A percentile compares a stretch with the other conserved stretches of the same genome.
phyloP scores from a whole-genome alignment of 2,888 invertebrate genomes.

The Brenthis hecate region DNA sequence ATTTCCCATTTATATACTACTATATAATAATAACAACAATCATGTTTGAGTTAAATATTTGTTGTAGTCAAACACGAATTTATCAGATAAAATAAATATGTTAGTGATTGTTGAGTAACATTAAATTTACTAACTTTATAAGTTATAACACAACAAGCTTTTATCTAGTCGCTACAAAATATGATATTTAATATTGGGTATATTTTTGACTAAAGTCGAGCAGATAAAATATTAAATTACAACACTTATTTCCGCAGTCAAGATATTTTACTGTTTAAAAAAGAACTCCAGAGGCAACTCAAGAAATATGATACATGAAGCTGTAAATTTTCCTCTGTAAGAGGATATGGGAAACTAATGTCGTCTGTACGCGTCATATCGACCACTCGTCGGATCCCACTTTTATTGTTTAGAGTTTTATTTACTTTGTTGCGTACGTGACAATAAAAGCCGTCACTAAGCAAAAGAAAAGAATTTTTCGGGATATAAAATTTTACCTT shows the following conservation, averaged over 20 bases:
- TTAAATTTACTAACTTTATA: no score
- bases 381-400: constrained; percentile 18
- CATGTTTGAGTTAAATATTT: no score
- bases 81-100: no score
- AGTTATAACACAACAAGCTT: background rate
- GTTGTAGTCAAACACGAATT: no score
- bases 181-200: background rate
- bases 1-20: no score
- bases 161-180: background rate
- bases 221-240: background rate
- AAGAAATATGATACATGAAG: constrained; percentile 18
- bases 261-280: constrained; percentile 6
- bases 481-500: constrained; percentile 5
- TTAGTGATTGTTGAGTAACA: no score
- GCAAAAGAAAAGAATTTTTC: constrained; percentile 1
- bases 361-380: constrained; percentile 9
- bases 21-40: no score
- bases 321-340: constrained; percentile 15
- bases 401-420: constrained; percentile 26
- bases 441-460: constrained; percentile 13
- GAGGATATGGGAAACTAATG: constrained; percentile 8
- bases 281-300: background rate
- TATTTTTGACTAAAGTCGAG: background rate
- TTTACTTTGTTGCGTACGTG: constrained; percentile 22
- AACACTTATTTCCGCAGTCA: background rate